Base-by-base conservation (phyloP, 2,888 invertebrate species). In the Torymus auratus region DNA sequence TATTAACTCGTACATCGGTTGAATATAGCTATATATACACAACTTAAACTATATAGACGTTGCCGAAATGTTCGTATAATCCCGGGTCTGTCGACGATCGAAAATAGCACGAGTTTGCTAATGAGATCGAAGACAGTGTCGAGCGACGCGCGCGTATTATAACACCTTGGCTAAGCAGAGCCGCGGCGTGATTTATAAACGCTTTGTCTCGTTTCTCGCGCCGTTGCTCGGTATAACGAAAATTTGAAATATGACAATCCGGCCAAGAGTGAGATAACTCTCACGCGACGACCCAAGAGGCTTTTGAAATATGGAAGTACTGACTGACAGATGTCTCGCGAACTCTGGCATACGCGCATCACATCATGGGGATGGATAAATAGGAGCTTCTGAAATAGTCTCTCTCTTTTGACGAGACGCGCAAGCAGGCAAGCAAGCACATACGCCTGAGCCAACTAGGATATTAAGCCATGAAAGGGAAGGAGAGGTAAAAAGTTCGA, bases 251-350 rank as follows among this genome's bases (percentile, higher is more conserved):
- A 67, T 53, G 23, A 60, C 61, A 61, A 53, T 73, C 61, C 61
- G 64, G 5, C 15, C 15, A n/a, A 50, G 58, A 68, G 58, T 2
- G 28, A 28, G 28, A 28, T 1, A 28, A 28, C 3, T 28, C 28
- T 28, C 7, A 0, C 28, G 3, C 3, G 3, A 0, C 20, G 20
- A 20, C 20, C 20, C 20, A 2, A 20, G 20, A 20, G 20, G 2
- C 0, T 28, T 56, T 68, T 76, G 61, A 80, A 71, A 75, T 75
- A 67, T 67, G 61, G 67, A 80, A 71, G 72, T n/a, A 75, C 1
- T 62, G 50, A 74, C 41, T 55, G 80, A 70, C 65, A 71, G 74
- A 68, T 70, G 74, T 74, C 74, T 74, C 73, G 60, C 7, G 28
- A 28, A 28, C 3, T 0, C 28, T 3, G 2, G 28, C 28, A 7